Conservation (phyloP, 2,888 invertebrate genomes). For the Carterocephalus palaemon region DNA sequence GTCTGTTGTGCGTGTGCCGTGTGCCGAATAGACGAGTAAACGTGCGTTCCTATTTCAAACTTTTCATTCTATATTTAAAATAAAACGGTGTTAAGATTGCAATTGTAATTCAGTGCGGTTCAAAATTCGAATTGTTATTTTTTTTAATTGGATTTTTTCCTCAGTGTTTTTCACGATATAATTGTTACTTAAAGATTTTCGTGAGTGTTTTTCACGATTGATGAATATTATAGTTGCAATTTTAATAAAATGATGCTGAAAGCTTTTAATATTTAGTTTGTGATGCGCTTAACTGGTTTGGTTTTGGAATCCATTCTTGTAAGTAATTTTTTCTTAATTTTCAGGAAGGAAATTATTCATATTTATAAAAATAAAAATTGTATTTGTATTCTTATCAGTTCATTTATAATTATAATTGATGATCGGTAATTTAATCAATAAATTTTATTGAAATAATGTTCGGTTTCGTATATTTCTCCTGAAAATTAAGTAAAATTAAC, state of each 20-base stretch:
- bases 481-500: conserved; percentile 20
- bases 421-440: no score
- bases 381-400: no score
- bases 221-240: conserved; percentile 18
- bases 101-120: conserved; percentile 22
- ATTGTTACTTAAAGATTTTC: neutral
- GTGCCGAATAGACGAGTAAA: conserved; percentile 13
- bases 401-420: no score
- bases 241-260: conserved; percentile 9
- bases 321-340: conserved; percentile 22
- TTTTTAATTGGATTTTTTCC: neutral
- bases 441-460: no score
- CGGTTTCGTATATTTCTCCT: no score
- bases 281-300: neutral
- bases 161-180: neutral
- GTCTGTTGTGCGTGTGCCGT: conserved; percentile 21
- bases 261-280: neutral
- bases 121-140: neutral
- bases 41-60: conserved; percentile 20
- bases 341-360: no score
- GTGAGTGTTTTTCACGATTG: neutral
- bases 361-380: no score
- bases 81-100: conserved; percentile 13
- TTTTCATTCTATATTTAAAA: conserved; percentile 3
- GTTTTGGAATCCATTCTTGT: neutral